Evolutionary conservation across 2,113 vertebrate species (phyloP).

Genomic region (Callipepla californica): DNA sequence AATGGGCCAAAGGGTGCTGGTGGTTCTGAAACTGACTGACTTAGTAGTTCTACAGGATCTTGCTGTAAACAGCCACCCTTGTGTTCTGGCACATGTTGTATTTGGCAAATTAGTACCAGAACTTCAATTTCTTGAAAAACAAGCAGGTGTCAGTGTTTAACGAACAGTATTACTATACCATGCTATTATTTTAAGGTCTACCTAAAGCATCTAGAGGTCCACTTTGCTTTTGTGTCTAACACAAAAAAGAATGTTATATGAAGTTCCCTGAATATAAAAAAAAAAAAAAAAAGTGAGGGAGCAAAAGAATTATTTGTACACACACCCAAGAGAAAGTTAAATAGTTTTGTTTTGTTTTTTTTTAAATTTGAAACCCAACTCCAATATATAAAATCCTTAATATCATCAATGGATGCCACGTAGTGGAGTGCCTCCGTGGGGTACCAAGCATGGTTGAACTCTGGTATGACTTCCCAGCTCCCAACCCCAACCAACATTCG

Average conservation of each 20-base stretch:
- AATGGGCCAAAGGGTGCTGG: background rate
- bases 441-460: background rate
- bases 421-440: background rate
- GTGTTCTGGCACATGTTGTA: background rate
- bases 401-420: background rate
- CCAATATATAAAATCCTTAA: constrained; percentile 23
- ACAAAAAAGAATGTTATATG: background rate
- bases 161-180: background rate
- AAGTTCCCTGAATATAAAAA: background rate
- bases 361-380: constrained; percentile 31
- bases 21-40: background rate
- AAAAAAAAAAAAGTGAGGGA: no score
- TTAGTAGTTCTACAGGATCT: background rate
- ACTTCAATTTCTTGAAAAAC: background rate
- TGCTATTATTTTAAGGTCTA: background rate
- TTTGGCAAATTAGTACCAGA: background rate
- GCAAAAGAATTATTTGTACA: background rate
- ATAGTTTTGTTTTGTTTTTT: constrained; percentile 17
- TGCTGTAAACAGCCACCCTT: background rate
- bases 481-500: background rate
- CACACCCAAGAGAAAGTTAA: background rate
- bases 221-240: background rate
- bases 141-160: background rate
- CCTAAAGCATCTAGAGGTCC: background rate
- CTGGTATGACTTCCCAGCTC: background rate